phyloP scores from a whole-genome alignment of 2,888 invertebrate genomes.

The Nycteola revayana region DNA sequence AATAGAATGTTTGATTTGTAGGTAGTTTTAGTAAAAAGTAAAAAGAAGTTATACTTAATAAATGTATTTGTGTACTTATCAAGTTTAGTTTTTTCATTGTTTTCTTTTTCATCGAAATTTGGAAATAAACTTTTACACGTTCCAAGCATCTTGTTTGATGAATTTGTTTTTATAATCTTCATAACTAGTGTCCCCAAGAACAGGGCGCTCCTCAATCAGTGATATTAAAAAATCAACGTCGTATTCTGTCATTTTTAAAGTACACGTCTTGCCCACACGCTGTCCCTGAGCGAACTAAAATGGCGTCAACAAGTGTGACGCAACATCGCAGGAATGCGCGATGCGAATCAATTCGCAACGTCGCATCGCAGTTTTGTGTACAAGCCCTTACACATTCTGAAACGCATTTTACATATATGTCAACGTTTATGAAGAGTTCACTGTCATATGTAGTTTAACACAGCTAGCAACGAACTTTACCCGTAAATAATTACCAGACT shows the following conservation, averaged over 20 bases:
- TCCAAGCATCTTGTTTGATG: constrained; percentile 23
- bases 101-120: constrained; percentile 29
- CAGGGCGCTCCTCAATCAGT: constrained; percentile 18
- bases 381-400: no score
- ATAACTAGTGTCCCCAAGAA: constrained; percentile 31
- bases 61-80: constrained; percentile 24
- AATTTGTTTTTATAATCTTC: constrained; percentile 32
- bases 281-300: constrained; percentile 28
- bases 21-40: constrained; percentile 23
- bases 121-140: constrained; percentile 29
- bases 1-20: constrained; percentile 25
- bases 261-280: constrained; percentile 22
- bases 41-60: constrained; percentile 19
- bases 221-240: constrained; percentile 27
- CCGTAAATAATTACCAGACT: no score
- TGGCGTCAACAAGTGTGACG: constrained; percentile 27
- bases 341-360: constrained; percentile 27
- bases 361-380: no score
- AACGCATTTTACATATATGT: no score
- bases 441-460: no score
- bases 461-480: no score
- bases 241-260: constrained; percentile 24
- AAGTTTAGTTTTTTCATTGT: constrained; percentile 30
- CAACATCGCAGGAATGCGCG: constrained; percentile 26
- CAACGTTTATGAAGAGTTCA: no score